Base-by-base conservation (phyloP, 1,140 invertebrate species). In the Nilaparvata lugens region DNA sequence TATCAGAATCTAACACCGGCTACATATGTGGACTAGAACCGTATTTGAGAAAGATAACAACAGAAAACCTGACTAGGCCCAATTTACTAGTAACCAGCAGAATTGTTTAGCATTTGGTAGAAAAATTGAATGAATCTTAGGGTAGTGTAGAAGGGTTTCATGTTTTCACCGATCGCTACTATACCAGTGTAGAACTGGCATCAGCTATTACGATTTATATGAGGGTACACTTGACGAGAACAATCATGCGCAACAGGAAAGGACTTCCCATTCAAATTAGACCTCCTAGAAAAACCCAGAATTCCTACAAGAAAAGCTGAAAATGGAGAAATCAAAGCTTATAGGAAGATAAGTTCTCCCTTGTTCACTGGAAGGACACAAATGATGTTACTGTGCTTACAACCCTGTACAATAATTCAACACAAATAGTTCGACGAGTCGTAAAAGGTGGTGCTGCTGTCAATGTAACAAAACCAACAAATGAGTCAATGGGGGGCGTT, bases 81-180 rank as follows among this genome's bases (percentile, higher is more conserved):
- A 35, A 57, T 57, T 57, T 57, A 40, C 38, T 57, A 18, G 38
- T 24, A 42, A 57, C 56, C 14, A 57, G 23, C 18, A 57, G 35
- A 24, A 40, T 57, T 42, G 38, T 57, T 42, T 57, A 42, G 24
- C 11, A n/a, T 23, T 31, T 57, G 43, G 18, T 57, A 42, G 24
- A 57, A 40, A 57, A 57, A 57, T 43, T 21, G 4, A 19, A 57
- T 14, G 7, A 42, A 23, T 16, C 28, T 18, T 57, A 57, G 11
- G n/a, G 56, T 40, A 57, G 16, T 42, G 56, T 57, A 31, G 38
- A 57, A 57, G 56, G 56, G 19, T 57, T 57, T 40, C 56, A 57
- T 24, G 23, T 57, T 18, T 57, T 42, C 24, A 57, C 40, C 7
- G 38, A 57, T 42, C 13, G 38, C 13, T 57, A 3, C 38, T 57